Percentiles rank a stretch among this genome's conserved stretches.
These are phyloP conservation scores for Amphiprion clarkii DNA, from an alignment of 2,797 vertebrate species.

Conservation along the genomic window DNA sequence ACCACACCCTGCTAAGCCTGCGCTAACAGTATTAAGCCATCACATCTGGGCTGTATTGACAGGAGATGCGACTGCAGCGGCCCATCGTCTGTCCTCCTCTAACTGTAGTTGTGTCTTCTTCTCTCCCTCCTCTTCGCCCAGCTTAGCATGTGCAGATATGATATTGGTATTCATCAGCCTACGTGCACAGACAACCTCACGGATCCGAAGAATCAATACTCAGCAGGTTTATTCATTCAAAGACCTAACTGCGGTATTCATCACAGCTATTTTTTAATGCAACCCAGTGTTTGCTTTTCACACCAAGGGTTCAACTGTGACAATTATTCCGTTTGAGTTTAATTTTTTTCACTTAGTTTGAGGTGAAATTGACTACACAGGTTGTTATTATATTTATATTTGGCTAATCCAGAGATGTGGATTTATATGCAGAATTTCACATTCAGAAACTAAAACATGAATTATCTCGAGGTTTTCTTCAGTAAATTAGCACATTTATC, in stretches of 20 bases:
- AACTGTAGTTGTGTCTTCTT: not conserved
- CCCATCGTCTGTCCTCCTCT: not conserved
- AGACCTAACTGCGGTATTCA: slow-evolving; percentile 46
- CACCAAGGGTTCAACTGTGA: slow-evolving; percentile 10
- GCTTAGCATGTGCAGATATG: slow-evolving; percentile 28
- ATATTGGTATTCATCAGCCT: slow-evolving; percentile 37
- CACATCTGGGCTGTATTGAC: slow-evolving; percentile 75
- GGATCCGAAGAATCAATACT: slow-evolving; percentile 49
- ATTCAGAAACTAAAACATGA: not conserved
- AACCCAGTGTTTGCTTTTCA: slow-evolving; percentile 29
- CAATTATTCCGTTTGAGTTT: not conserved
- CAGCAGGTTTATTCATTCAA: slow-evolving; percentile 48
- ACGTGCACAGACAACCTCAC: slow-evolving; percentile 11
- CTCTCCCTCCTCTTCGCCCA: slow-evolving; percentile 3
- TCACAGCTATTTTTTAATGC: slow-evolving; percentile 34
- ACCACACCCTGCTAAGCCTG: slow-evolving; percentile 59
- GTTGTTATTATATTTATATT: slow-evolving; percentile 10
- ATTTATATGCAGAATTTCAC: not conserved
- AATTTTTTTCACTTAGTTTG: not conserved
- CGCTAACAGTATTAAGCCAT: slow-evolving; percentile 78
- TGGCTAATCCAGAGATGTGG: not conserved
- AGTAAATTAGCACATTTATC: not conserved
- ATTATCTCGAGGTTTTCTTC: not conserved
- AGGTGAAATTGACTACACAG: not conserved
- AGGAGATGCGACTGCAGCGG: slow-evolving; percentile 54